phyloP scores from a whole-genome alignment of 2,113 vertebrate species.

The Struthio camelus region DNA sequence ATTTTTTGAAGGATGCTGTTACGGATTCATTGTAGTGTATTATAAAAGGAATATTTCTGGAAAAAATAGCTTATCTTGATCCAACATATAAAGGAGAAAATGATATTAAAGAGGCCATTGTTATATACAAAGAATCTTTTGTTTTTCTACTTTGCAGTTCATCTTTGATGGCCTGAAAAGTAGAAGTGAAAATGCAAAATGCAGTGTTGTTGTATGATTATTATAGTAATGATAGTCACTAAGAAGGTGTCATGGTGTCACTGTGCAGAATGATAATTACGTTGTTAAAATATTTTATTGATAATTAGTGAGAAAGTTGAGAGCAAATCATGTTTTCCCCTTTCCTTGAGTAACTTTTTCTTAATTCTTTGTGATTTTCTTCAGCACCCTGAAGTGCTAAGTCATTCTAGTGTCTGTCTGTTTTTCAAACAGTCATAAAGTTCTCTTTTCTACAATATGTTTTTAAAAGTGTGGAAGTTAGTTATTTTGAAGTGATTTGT shows the following conservation, averaged over 20 bases:
- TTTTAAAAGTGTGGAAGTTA: neutral
- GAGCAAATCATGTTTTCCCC: neutral
- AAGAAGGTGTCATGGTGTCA: neutral
- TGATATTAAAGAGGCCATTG: neutral
- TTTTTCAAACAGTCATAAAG: neutral
- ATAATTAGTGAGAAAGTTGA: neutral
- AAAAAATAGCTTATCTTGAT: neutral
- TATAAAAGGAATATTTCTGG: too few relatives aligned
- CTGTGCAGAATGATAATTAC: neutral
- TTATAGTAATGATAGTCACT: neutral
- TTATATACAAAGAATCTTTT: neutral
- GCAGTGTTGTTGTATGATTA: neutral
- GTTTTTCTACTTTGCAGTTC: neutral
- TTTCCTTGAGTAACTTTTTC: neutral
- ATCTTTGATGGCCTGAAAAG: neutral
- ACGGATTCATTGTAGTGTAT: neutral
- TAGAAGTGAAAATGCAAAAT: neutral
- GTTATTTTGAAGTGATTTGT: neutral
- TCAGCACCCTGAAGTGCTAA: neutral
- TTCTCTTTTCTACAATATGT: accelerated
- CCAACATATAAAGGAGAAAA: neutral
- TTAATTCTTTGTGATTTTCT: neutral
- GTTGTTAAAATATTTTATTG: neutral
- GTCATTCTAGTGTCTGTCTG: neutral
- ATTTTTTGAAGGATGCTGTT: neutral